Percentiles rank a stretch among this genome's conserved stretches.
Evolutionary conservation across 2,888 invertebrate genomes (phyloP).

Genomic region (Rugalucina vietnamica): DNA sequence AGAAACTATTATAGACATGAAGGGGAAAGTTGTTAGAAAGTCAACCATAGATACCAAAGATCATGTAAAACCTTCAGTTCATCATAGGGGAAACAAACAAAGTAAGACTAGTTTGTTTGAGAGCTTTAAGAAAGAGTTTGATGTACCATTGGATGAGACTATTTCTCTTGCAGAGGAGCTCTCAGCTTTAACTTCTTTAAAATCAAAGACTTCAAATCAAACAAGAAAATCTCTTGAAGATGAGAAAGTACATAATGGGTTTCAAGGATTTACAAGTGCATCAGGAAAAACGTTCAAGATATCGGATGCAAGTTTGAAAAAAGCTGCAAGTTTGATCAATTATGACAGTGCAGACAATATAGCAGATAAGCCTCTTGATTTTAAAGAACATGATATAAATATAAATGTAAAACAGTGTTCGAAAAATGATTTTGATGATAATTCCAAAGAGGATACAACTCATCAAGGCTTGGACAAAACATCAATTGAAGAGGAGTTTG

Average conservation of each 20-base stretch:
- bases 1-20: not conserved
- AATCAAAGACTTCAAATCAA: not conserved
- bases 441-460: no score
- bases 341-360: slow-evolving; percentile 7
- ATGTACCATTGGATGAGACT: not conserved
- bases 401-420: no score
- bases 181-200: not conserved
- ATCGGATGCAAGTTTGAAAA: slow-evolving; percentile 19
- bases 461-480: not conserved
- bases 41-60: no score
- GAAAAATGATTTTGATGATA: no score
- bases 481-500: slow-evolving; percentile 26
- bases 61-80: no score
- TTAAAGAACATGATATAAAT: no score
- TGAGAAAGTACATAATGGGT: not conserved
- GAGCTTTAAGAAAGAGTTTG: not conserved
- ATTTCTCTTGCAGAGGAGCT: not conserved
- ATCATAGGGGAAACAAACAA: not conserved
- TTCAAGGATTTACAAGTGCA: slow-evolving; percentile 5
- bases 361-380: no score
- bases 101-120: not conserved
- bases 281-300: slow-evolving; percentile 28
- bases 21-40: not conserved
- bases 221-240: not conserved
- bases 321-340: slow-evolving; percentile 35